Conservation (phyloP, 2,113 vertebrate genomes). For the Halichoeres trimaculatus region DNA sequence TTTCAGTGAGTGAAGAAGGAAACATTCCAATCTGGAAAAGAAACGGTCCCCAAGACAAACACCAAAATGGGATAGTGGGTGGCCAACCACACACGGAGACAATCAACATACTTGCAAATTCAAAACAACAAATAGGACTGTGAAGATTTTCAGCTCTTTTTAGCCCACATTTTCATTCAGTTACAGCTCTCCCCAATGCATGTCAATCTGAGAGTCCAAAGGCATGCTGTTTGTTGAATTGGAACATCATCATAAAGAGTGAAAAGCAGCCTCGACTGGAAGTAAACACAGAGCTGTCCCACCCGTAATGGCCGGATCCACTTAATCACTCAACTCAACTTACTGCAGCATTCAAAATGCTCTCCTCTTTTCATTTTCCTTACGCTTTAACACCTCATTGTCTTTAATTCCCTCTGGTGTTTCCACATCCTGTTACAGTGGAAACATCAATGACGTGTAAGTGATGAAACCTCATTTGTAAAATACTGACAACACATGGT, state of each 20-base stretch:
- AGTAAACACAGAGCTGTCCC: constrained; percentile 14
- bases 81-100: too few species aligned
- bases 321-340: background rate
- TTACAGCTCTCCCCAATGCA: background rate
- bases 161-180: background rate
- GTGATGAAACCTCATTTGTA: constrained; percentile 33
- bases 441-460: constrained; percentile 15
- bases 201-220: constrained; percentile 1
- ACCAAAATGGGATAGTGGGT: background rate
- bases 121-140: background rate
- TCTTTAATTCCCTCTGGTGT: background rate
- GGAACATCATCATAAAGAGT: background rate
- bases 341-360: constrained; percentile 29
- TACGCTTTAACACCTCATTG: constrained; percentile 1
- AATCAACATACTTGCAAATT: background rate
- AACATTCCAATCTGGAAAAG: background rate
- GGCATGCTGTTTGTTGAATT: constrained; percentile 12
- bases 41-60: constrained; percentile 4
- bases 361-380: constrained; percentile 11
- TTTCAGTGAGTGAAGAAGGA: background rate
- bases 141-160: background rate
- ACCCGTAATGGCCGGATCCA: background rate
- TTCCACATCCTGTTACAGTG: constrained; percentile 8
- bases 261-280: background rate
- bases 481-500: constrained; percentile 24